Base-by-base conservation (phyloP, 1,140 invertebrate genomes). In the Drosophila chauvacae region DNA sequence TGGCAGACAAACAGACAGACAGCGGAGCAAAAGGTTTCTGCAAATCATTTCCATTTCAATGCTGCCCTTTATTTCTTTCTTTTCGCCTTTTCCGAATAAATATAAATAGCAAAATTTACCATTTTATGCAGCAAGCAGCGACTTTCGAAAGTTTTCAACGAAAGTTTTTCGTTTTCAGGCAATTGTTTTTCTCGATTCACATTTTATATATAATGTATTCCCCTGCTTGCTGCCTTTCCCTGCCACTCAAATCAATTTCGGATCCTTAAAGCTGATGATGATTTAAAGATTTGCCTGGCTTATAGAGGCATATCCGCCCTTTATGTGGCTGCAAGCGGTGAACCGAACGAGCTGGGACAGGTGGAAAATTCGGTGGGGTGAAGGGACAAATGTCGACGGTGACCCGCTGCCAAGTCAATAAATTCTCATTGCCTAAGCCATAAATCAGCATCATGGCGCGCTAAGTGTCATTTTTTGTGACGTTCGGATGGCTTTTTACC, bases 391-490 rank as follows among this genome's bases (percentile, higher is more conserved):
- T 55, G 82, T 79, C 66, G 78, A 60, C 76, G 80, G 77, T 83
- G 85, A 88, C 77, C 81, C 66, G 81, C 74, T 81, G 85, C 75
- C 85, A 90, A 90, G 85, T 90, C 85, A 90, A 90, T 90, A 90
- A 90, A 90, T 90, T 90, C 85, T 90, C 85, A 90, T 90, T 90
- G 87, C 74, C 81, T 90, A 79, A 90, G 81, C 85, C 86, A 90
- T 90, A 90, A 90, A 90, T 90, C 85, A 90, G 85, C 85, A 90
- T 90, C 85, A 90, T 57, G 78, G 86, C 60, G 81, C 85, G 85
- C 81, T 90, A 90, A 90, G 86, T 90, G 85, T 90, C 85, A 90
- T 90, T 90, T 90, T 90, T 88, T 88, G 84, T 90, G 84, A 90
- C 80, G 63, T 77, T 73, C 47, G 56, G 84, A 90, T 84, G 77